These are phyloP conservation scores for Ptychochromis oligacanthus DNA, from an alignment of 2,113 vertebrate species.

Conservation along the genomic window DNA sequence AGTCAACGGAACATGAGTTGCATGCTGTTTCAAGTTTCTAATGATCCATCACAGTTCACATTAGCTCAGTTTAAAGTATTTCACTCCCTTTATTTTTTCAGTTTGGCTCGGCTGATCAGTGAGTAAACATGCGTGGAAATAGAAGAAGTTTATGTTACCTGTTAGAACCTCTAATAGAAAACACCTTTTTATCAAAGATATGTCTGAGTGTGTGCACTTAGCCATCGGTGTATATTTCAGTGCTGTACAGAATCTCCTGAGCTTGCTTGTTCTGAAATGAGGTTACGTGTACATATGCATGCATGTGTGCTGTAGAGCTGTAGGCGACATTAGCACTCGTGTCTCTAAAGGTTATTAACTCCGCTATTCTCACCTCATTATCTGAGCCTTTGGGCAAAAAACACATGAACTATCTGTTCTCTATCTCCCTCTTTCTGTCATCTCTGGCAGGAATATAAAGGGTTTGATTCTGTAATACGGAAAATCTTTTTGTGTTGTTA, in stretches of 20 bases:
- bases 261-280: slow-evolving; percentile 20
- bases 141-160: not conserved
- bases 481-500: not conserved
- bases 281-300: not conserved
- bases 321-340: slow-evolving; percentile 15
- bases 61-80: not conserved
- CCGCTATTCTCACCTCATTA: slow-evolving; percentile 35
- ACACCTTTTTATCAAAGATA: not conserved
- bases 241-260: not conserved
- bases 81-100: not conserved
- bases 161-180: no score
- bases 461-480: not conserved
- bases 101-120: not conserved
- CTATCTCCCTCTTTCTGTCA: not conserved
- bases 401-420: not conserved
- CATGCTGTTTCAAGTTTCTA: not conserved
- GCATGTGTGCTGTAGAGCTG: slow-evolving; percentile 5
- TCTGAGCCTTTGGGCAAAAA: slow-evolving; percentile 38
- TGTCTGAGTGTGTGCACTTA: slow-evolving; percentile 1
- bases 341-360: slow-evolving; percentile 45
- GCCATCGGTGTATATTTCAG: not conserved
- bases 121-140: not conserved
- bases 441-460: not conserved
- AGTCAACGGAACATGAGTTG: not conserved
- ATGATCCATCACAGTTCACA: not conserved